Conservation (phyloP, 2,888 invertebrate species). For the Myathropa florea region DNA sequence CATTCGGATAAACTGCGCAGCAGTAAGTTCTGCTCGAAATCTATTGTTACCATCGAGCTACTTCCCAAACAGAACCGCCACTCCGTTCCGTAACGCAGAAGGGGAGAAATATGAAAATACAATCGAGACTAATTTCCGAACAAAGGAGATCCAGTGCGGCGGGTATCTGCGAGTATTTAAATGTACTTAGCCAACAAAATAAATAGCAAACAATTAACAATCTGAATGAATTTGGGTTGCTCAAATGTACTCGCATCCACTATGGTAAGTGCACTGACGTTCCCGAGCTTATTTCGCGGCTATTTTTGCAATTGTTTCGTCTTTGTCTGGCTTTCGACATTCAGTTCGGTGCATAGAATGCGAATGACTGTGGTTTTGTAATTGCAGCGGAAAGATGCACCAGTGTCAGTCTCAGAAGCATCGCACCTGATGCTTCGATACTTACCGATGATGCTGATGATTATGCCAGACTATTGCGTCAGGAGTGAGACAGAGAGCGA, state of each 20-base stretch:
- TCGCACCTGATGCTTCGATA: constrained; percentile 40
- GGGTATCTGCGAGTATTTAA: constrained; percentile 29
- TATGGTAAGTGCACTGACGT: constrained; percentile 13
- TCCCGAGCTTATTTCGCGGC: background rate
- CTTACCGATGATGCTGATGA: constrained; percentile 49
- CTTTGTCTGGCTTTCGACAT: constrained; percentile 15
- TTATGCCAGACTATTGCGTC: background rate
- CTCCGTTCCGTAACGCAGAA: no score
- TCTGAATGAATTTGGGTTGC: constrained; percentile 52
- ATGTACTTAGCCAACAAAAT: constrained; percentile 57
- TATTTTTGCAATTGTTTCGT: constrained; percentile 45
- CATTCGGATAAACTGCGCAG: background rate
- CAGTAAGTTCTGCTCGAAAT: constrained; percentile 10
- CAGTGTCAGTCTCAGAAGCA: constrained; percentile 10
- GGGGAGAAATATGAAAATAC: background rate
- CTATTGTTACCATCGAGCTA: constrained; percentile 19
- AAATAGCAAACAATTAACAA: constrained; percentile 61
- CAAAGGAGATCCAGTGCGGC: constrained; percentile 48
- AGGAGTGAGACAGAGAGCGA: background rate
- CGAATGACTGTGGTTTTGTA: constrained; percentile 51
- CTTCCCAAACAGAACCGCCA: constrained; percentile 16
- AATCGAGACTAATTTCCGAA: constrained; percentile 44
- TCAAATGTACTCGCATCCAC: constrained; percentile 15
- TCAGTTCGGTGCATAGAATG: constrained; percentile 38
- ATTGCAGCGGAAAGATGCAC: constrained; percentile 49